Evolutionary conservation across 1,140 invertebrate species (phyloP).

Genomic region (Melitaea cinxia): DNA sequence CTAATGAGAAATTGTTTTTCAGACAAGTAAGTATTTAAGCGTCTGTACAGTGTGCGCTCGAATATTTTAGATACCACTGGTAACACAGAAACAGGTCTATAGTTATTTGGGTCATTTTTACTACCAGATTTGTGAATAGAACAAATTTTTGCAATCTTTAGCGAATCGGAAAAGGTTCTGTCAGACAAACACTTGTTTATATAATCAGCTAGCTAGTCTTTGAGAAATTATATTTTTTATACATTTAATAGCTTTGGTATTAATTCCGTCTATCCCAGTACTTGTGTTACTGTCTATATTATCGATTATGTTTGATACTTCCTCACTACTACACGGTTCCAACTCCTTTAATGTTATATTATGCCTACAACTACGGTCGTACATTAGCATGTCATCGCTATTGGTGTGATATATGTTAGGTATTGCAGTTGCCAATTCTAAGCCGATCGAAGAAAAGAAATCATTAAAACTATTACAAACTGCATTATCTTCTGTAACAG

Average conservation of each 20-base stretch:
- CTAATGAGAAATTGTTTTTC: slow-evolving; percentile 5
- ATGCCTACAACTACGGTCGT: not conserved
- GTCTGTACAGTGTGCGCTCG: slow-evolving; percentile 2
- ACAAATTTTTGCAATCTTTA: too few species aligned
- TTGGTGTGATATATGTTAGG: not conserved
- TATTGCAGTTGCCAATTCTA: slow-evolving; percentile 7
- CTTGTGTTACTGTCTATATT: slow-evolving; percentile 3
- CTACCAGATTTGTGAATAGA: too few species aligned
- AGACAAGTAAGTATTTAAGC: not conserved
- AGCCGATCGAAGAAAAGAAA: slow-evolving; percentile 13
- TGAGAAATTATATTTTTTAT: not conserved
- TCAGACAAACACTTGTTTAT: too few species aligned
- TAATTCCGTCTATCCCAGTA: slow-evolving; percentile 2
- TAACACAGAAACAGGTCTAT: slow-evolving; percentile 6
- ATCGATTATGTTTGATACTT: slow-evolving; percentile 12
- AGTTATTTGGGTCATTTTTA: not conserved
- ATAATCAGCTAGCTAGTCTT: not conserved
- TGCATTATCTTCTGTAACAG: slow-evolving; percentile 2
- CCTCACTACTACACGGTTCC: not conserved
- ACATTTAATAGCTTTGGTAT: slow-evolving; percentile 8
- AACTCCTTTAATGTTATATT: too few species aligned
- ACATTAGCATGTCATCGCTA: not conserved
- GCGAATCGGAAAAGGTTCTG: too few species aligned
- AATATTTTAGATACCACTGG: slow-evolving; percentile 6
- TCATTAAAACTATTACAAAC: slow-evolving; percentile 13